These are phyloP conservation scores for Hydroisotoma schaefferi DNA, from an alignment of 2,888 invertebrate genomes.

Conservation along the genomic window DNA sequence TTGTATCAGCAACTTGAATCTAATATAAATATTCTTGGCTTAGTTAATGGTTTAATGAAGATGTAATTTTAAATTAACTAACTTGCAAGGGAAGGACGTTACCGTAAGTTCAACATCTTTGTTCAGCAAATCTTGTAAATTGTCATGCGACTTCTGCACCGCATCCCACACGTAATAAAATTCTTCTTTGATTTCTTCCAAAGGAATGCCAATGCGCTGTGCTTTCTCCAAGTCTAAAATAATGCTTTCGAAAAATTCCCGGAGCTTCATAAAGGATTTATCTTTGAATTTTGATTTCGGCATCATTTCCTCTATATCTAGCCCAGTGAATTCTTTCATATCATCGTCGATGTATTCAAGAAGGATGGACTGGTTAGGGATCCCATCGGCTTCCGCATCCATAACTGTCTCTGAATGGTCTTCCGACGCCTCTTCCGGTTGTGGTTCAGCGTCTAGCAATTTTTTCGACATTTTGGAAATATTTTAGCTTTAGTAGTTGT, in stretches of 20 bases:
- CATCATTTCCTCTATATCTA: conserved; percentile 28
- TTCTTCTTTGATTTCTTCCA: conserved; percentile 37
- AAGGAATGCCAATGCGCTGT: conserved; percentile 20
- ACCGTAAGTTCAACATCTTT: conserved; percentile 40
- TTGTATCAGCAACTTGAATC: conserved; percentile 28
- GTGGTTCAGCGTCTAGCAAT: too few relatives aligned
- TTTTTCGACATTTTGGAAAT: too few relatives aligned
- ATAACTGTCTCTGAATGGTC: too few relatives aligned
- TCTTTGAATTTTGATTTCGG: conserved; percentile 27
- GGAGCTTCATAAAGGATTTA: conserved; percentile 22
- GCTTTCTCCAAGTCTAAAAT: conserved; percentile 27
- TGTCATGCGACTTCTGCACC: conserved; percentile 38
- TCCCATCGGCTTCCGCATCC: too few relatives aligned
- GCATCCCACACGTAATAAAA: conserved; percentile 42
- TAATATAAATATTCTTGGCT: conserved; percentile 1
- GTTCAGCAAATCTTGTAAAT: conserved; percentile 26
- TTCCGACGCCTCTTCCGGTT: too few relatives aligned
- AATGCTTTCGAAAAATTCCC: conserved; percentile 21
- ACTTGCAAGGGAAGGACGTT: too few relatives aligned
- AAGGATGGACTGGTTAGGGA: too few relatives aligned
- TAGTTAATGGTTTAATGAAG: too few relatives aligned
- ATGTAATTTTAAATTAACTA: too few relatives aligned
- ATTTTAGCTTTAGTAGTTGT: too few relatives aligned
- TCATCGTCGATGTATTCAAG: conserved; percentile 31
- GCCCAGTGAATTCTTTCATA: conserved; percentile 23